A percentile compares a stretch with the other conserved stretches of the same genome.
Conservation (phyloP, 64 coral and sea anemone species). For the Pachyseris speciosa region DNA sequence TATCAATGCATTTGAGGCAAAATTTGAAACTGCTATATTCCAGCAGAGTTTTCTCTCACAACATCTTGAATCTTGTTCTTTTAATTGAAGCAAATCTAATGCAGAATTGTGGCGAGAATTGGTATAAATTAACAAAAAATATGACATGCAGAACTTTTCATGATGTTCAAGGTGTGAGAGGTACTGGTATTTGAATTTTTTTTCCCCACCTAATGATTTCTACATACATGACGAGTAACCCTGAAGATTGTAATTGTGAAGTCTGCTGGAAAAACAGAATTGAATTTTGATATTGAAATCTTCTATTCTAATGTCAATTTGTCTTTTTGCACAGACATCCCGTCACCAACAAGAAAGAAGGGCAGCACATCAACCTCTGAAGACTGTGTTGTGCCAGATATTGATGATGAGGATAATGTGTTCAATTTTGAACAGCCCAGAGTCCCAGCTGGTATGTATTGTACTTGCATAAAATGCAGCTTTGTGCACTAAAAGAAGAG, state of each 20-base stretch:
- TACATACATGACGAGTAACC: too few species aligned
- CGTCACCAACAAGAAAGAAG: conserved; percentile 97
- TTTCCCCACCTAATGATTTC: neutral
- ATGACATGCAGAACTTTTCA: too few species aligned
- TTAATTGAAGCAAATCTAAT: neutral
- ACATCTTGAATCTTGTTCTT: neutral
- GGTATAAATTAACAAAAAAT: too few species aligned
- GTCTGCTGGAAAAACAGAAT: too few species aligned
- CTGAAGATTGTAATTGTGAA: too few species aligned
- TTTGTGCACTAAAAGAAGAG: too few species aligned
- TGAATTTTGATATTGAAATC: neutral
- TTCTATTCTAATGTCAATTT: neutral
- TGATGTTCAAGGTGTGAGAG: too few species aligned
- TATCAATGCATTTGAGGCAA: too few species aligned
- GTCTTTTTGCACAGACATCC: conserved; percentile 85
- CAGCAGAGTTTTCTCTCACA: neutral
- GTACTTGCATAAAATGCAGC: neutral
- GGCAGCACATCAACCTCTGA: conserved; percentile 91
- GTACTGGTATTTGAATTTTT: too few species aligned
- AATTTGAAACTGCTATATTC: too few species aligned
- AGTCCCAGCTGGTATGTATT: conserved; percentile 91
- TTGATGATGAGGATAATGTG: conserved; percentile 99
- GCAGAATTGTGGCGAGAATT: too few species aligned
- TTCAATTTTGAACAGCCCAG: conserved; percentile 97
- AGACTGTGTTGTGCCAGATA: conserved; percentile 99